Base-by-base conservation (phyloP, 1,140 invertebrate genomes). In the Diabrotica undecimpunctata region DNA sequence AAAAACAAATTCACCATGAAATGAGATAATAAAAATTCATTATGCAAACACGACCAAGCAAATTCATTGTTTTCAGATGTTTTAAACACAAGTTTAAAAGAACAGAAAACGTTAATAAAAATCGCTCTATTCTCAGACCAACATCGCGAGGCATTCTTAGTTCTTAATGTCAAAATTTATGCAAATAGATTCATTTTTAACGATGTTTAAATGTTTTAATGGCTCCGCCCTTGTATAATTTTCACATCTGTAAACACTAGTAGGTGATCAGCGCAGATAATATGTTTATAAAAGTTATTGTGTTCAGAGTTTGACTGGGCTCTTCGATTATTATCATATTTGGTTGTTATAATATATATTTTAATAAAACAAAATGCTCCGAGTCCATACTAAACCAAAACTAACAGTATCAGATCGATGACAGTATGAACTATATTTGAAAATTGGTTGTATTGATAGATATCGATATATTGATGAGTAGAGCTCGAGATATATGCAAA, bases 11-110 rank as follows among this genome's bases (percentile, higher is more conserved):
- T 46, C 41, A 46, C 41, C 41, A n/a, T 46, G 41, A 46, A 46
- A 46, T 46, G 41, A 46, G 41, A 46, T 46, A 46, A 46, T 46
- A 46, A 46, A 46, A 46, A 46, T 46, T 46, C 41, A 46, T 46
- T 46, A 46, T 46, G 41, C n/a, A 46, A 46, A 46, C n/a, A 46
- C 41, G n/a, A 46, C 41, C 41, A 8, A 46, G 41, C n/a, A 46
- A 46, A 46, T 46, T 46, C 41, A 10, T 46, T 46, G 41, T 46
- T 46, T 46, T 46, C 41, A 8, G 41, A 46, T n/a, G 41, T 46
- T 10, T 10, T 46, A 8, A 46, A 46, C n/a, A 10, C 41, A 46
- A 8, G 41, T 46, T 10, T n/a, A 46, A n/a, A 46, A 6, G n/a
- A 4, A n/a, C n/a, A 46, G 3, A 10, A 10, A n/a, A 46, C n/a